These are phyloP conservation scores for Pseudopodoces humilis DNA, from an alignment of 2,113 vertebrate genomes.

Conservation along the genomic window DNA sequence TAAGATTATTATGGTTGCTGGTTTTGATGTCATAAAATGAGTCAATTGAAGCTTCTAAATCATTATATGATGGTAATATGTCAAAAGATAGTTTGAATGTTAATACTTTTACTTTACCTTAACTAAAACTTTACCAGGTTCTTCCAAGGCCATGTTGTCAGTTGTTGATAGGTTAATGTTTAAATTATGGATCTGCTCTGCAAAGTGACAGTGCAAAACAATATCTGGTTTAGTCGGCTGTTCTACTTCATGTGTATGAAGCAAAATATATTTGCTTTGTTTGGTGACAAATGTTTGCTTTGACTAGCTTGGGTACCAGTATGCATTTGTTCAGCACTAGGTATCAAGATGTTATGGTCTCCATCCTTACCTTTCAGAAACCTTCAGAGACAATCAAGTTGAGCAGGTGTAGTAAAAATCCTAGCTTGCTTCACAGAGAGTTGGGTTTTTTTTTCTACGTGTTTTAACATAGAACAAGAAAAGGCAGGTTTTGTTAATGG, in stretches of 20 bases:
- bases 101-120: not conserved
- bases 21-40: not conserved
- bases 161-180: not conserved
- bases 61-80: not conserved
- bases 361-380: not conserved
- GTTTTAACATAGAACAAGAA: not conserved
- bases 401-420: not conserved
- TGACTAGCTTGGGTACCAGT: not conserved
- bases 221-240: not conserved
- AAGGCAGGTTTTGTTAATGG: not conserved
- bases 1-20: not conserved
- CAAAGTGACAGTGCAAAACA: not conserved
- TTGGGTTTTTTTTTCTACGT: accelerated
- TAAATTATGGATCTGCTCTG: not conserved
- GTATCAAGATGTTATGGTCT: not conserved
- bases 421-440: not conserved
- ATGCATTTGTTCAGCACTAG: not conserved
- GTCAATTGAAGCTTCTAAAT: not conserved
- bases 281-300: not conserved
- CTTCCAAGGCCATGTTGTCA: not conserved
- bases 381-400: not conserved
- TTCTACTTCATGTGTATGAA: not conserved
- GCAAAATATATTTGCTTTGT: not conserved
- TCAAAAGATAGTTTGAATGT: not conserved
- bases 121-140: not conserved